Evolutionary conservation across 2,797 vertebrate genomes (phyloP), one percentile per base, ranked within the genome.

Genomic region (Xenops minutus): DNA sequence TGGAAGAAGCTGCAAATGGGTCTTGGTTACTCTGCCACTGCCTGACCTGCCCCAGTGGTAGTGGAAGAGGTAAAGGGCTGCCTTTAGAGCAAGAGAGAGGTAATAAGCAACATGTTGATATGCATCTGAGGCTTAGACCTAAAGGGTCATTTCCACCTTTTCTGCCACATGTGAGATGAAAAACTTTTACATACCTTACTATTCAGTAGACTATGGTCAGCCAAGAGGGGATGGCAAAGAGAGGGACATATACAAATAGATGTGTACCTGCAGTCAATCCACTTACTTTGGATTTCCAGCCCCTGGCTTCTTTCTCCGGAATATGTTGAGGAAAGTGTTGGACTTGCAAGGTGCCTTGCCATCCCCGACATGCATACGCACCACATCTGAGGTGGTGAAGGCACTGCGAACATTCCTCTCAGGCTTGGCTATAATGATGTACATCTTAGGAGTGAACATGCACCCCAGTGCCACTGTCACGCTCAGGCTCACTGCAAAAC

Each of bases 401-500:
- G 99, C 99, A 98, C 99, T 99, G 90, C 99, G 98, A 94, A 99
- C 99, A 0, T 99, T 99, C 96, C 99, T 98, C 97, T 99, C 99
- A 0, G 99, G 99, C 97, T 99, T 99, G 97, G 99, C 98, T 63
- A 99, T 99, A 95, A 99, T 99, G 98, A 99, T 99, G 98, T 99
- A 99, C 98, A 99, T 99, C 98, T 99, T 99, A 85, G 99, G 99
- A 10, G 99, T 99, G 98, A 99, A 99, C 99, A 99, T 99, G 98
- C 99, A 99, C 72, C 99, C 98, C 96, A 99, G 98, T 2, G 99
- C 99, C 95, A 99, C 99, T 1, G 99, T 99, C 48, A 99, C 99
- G 5, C 99, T 99, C 93, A 99, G 98, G 97, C 99, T 99, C 96
- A 99, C 99, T 0, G 99, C 99, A 95, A 99, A 99, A 61, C 99